Evolutionary conservation across 2,797 vertebrate genomes (phyloP).

Genomic region (Alectoris magna): DNA sequence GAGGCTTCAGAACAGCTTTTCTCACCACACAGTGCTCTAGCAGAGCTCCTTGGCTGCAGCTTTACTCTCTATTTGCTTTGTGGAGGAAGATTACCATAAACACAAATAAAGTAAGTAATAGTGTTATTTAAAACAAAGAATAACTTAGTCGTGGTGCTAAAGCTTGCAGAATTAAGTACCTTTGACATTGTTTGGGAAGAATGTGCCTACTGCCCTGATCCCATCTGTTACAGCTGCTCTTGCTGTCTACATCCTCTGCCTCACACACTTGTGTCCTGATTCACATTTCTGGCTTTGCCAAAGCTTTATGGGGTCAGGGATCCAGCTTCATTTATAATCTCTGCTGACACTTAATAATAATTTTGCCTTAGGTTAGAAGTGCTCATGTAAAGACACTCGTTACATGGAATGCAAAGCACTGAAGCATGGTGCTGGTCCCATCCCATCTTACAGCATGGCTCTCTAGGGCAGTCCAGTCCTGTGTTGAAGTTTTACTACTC

Average conservation of each 20-base stretch:
- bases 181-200: background rate
- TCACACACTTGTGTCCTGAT: background rate
- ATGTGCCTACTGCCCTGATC: background rate
- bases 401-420: background rate
- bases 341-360: background rate
- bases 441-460: background rate
- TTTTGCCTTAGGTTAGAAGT: background rate
- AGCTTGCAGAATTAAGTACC: background rate
- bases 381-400: background rate
- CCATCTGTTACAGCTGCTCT: background rate
- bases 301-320: background rate
- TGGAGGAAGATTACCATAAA: background rate
- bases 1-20: background rate
- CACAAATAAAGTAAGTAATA: background rate
- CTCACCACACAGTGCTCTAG: rapidly evolving
- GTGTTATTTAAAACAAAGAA: background rate
- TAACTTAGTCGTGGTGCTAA: background rate
- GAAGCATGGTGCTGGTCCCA: background rate
- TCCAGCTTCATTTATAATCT: background rate
- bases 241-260: background rate
- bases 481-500: background rate
- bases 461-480: background rate
- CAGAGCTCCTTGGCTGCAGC: background rate
- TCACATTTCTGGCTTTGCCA: conserved; percentile 1
- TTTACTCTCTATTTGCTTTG: background rate